Evolutionary conservation across 1,140 invertebrate species (phyloP), one percentile per base, ranked within the genome.

Genomic region (Drosophila setifemur): DNA sequence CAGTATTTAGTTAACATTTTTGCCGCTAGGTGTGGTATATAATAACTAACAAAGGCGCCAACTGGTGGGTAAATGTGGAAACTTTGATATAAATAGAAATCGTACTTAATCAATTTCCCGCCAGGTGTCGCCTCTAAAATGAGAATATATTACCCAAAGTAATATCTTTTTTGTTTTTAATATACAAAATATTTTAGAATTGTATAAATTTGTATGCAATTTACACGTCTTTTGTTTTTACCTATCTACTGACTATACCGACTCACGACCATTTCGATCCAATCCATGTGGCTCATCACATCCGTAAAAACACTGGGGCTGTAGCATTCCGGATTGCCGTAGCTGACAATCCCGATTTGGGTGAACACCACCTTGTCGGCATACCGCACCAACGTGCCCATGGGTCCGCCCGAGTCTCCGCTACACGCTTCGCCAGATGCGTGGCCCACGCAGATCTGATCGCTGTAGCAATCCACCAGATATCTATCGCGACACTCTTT

Each of bases 281-380:
- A 61, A 2, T 1, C 0, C 0, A 43, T 12, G 6, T 61, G 50
- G 1, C 8, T 1, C 26, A 31, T 26, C 0, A 61, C 57, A 43
- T 61, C 11, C 6, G 57, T 61, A 9, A 57, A 57, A n/a, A 61
- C 57, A 25, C 57, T 57, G 25, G 57, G 57, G 12, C 57, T 61
- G 4, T 1, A 26, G 37, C 57, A 57, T 6, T 57, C 26, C 4
- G 50, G 19, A 11, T 61, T 61, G 18, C 57, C 57, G 6, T 57
- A 61, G 21, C 57, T 61, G 0, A 61, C 37, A 0, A 61, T 57
- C 5, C 50, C 57, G 0, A 61, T 11, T 3, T 57, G 50, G 14
- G 43, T 6, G 12, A 40, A 55, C 0, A 14, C 6, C 25, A 9
- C 9, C 11, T n/a, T 9, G 6, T 7, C 25, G 1, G 3, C 0